Evolutionary conservation across 2,113 vertebrate species (phyloP), one percentile per base, ranked within the genome.

Genomic region (Mirza zaza): DNA sequence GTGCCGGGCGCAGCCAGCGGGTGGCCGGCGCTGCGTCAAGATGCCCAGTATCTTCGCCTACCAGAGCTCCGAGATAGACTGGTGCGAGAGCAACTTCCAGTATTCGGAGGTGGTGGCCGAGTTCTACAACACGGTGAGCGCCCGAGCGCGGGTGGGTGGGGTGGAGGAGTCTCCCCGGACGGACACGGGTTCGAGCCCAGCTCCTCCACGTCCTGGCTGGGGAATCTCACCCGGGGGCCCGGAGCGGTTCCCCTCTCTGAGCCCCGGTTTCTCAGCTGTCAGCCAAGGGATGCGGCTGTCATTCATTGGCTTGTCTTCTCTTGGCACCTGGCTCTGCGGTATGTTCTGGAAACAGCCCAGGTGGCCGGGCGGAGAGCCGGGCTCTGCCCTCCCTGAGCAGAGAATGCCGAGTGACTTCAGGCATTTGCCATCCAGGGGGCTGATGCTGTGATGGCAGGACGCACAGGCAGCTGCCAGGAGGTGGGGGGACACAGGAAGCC

Each of bases 81-180:
- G 99, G 99, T 99, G 99, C 0, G 99, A 99, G 96, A 98, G 98
- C 95, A 99, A 99, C 98, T 99, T 99, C 59, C 98, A 86, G 97
- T 97, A 98, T 97, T 99, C 99, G 0, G 96, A 98, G 2, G 93
- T 99, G 77, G 99, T 99, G 1, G 99, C 99, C 0, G 99, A 99
- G 98, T 99, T 99, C 98, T 99, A 99, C 97, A 99, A 99, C 98
- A 99, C 99, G n/a, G 99, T 99, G 97, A 99, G 98, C 83, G 0
- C 34, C 34, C 5, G 21, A 36, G 42, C 1, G 75, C 8, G 3
- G 50, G 76, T 7, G 50, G 50, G 48, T 3, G 55, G 50, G 50
- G 55, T 5, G 55, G 63, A 21, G 17, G 36, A 8, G 18, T 10
- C 71, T 21, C 17, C 0, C 2, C 13, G 5, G 36, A 29, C 25